phyloP scores from a whole-genome alignment of 2,113 vertebrate species.

The Tringa solitaria region DNA sequence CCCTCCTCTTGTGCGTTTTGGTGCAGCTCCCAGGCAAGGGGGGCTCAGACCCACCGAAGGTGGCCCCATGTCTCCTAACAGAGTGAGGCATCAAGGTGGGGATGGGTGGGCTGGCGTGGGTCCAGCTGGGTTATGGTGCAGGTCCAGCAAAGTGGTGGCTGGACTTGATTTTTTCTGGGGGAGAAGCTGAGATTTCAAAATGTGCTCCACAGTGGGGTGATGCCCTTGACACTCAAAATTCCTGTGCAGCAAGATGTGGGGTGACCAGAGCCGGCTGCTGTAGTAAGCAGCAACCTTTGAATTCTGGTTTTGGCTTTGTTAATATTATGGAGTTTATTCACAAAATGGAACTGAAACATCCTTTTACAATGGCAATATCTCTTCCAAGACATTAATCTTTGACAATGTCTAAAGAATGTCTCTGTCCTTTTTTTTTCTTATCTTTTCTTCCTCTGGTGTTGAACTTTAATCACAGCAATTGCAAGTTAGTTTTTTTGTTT shows the following conservation, averaged over 20 bases:
- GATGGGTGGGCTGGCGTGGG: accelerated
- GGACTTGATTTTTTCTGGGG: too few species aligned
- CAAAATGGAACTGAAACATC: not conserved
- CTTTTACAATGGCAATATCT: not conserved
- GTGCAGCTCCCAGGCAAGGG: accelerated
- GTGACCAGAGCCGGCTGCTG: accelerated
- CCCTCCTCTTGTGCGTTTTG: not conserved
- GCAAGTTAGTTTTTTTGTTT: too few species aligned
- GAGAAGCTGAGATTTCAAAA: too few species aligned
- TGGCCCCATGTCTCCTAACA: accelerated
- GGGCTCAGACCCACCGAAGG: not conserved
- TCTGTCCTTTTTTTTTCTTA: not conserved
- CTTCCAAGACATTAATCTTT: not conserved
- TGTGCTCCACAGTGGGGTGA: accelerated
- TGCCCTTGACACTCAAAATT: not conserved
- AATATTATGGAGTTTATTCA: not conserved
- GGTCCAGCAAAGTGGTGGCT: not conserved
- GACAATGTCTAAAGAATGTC: not conserved
- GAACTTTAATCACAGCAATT: not conserved
- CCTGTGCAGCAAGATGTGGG: accelerated
- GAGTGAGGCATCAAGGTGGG: not conserved
- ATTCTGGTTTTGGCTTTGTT: not conserved
- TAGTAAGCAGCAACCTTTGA: not conserved
- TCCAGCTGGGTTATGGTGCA: accelerated
- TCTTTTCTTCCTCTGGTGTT: not conserved